Evolutionary conservation across 2,888 invertebrate species (phyloP).

Genomic region (Himalopsyche anomala): DNA sequence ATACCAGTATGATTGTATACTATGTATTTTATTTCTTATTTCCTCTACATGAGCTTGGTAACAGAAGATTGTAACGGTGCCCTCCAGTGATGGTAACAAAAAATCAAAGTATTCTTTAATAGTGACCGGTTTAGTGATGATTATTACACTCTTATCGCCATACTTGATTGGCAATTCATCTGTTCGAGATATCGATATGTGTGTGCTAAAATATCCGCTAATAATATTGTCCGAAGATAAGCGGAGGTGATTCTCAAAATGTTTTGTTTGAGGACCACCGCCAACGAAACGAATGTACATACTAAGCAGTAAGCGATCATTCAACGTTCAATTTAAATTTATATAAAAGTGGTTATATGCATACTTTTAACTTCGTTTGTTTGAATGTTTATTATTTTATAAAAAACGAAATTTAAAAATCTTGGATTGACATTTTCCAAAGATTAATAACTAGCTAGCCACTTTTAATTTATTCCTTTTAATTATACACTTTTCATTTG

Average conservation of each 20-base stretch:
- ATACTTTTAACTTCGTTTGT: too few relatives aligned
- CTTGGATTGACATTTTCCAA: too few relatives aligned
- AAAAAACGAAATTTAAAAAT: too few relatives aligned
- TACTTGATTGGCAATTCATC: slow-evolving; percentile 21
- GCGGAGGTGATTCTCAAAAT: not conserved
- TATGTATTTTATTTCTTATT: slow-evolving; percentile 1
- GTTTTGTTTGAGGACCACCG: not conserved
- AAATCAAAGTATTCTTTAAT: slow-evolving; percentile 22
- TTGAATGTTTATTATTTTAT: too few relatives aligned
- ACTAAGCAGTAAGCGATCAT: too few relatives aligned
- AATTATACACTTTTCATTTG: too few relatives aligned
- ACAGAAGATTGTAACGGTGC: slow-evolving; percentile 20
- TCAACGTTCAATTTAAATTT: too few relatives aligned
- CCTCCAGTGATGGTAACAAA: slow-evolving; percentile 10
- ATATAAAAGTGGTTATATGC: too few relatives aligned
- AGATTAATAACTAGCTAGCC: too few relatives aligned
- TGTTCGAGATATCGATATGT: not conserved
- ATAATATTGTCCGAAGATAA: not conserved
- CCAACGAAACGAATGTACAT: too few relatives aligned
- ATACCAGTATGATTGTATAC: too few relatives aligned
- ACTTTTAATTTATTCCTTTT: too few relatives aligned
- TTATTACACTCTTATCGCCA: slow-evolving; percentile 2
- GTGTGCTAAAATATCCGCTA: not conserved
- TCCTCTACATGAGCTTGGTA: not conserved
- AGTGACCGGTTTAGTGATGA: not conserved